Conservation (phyloP, 64 coral and sea anemone genomes). For the Dendrophyllia cribrosa region DNA sequence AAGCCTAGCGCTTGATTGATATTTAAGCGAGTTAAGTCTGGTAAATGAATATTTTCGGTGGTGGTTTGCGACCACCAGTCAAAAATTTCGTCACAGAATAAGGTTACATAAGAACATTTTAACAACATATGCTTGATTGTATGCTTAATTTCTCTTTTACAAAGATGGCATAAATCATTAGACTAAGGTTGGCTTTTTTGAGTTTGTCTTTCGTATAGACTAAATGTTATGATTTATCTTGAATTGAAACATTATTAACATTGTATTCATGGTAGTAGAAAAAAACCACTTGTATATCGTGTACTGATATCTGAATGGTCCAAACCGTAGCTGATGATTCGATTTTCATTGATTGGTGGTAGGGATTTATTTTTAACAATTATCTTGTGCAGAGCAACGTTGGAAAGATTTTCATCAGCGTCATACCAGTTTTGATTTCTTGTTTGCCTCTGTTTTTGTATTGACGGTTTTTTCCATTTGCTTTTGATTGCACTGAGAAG, state of each 20-base stretch:
- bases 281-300: not conserved
- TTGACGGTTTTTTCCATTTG: not conserved
- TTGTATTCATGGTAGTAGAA: not conserved
- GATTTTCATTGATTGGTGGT: conserved; percentile 16
- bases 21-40: not conserved
- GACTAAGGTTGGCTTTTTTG: not conserved
- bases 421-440: not conserved
- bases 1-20: not conserved
- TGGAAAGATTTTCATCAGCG: not conserved
- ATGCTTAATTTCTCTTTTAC: not conserved
- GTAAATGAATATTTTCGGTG: not conserved
- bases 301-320: not conserved
- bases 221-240: not conserved
- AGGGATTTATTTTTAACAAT: conserved; percentile 3
- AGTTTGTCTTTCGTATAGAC: conserved; percentile 8
- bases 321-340: not conserved
- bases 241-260: conserved; percentile 1
- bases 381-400: not conserved
- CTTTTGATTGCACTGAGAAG: not conserved
- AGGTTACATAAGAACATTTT: not conserved
- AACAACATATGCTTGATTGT: not conserved
- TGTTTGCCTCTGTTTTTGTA: not conserved
- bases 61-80: conserved; percentile 4
- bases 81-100: not conserved
- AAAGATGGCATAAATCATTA: conserved; percentile 1